Evolutionary conservation across 2,888 invertebrate species (phyloP).

Genomic region (Andrena trimmerana): DNA sequence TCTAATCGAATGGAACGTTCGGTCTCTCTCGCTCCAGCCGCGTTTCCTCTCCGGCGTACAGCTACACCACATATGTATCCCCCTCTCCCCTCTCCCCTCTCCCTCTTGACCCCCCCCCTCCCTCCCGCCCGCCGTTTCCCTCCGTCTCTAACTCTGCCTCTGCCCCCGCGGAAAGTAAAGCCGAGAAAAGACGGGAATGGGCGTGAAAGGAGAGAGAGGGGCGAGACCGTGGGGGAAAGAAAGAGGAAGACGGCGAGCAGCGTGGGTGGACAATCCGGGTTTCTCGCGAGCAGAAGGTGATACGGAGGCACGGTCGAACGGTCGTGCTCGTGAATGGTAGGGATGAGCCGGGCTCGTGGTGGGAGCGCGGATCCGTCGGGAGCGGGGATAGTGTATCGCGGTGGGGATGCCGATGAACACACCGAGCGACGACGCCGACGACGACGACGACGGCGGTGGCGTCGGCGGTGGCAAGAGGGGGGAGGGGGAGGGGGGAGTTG

Average conservation of each 20-base stretch:
- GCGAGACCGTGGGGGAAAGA: conserved; percentile 43
- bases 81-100: neutral
- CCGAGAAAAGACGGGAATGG: conserved; percentile 62
- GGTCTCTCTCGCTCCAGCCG: neutral
- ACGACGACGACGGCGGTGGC: conserved; percentile 34
- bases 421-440: conserved; percentile 34
- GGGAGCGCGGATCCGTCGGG: conserved; percentile 38
- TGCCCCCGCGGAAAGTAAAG: conserved; percentile 23
- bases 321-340: conserved; percentile 45
- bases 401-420: conserved; percentile 59
- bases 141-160: neutral
- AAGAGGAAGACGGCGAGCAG: conserved; percentile 48
- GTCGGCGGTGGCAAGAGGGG: conserved; percentile 53
- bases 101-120: too few relatives aligned
- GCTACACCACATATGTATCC: neutral
- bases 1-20: conserved; percentile 76
- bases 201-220: conserved; percentile 58
- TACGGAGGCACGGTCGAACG: conserved; percentile 72
- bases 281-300: conserved; percentile 68
- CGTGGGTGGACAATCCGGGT: conserved; percentile 69
- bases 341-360: conserved; percentile 55
- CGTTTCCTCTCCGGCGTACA: neutral
- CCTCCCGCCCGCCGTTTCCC: neutral
- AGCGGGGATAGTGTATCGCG: conserved; percentile 40
- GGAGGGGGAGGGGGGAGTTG: conserved; percentile 6